A percentile compares a stretch with the other conserved stretches of the same genome.
Conservation (phyloP, 2,888 invertebrate genomes). For the Sminthurinus aureus region DNA sequence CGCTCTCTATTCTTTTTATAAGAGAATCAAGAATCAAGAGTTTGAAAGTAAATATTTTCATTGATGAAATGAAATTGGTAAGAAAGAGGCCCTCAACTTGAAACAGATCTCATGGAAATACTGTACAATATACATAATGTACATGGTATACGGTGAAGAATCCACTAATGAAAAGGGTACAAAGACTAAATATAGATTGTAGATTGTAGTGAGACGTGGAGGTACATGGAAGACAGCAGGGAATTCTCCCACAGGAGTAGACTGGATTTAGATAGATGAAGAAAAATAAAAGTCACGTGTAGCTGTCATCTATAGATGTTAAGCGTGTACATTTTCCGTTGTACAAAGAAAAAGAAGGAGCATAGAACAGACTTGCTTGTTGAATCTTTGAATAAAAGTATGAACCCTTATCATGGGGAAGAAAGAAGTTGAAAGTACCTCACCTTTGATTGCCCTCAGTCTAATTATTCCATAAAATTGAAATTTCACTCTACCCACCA, state of each 20-base stretch:
- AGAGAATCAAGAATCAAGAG: too few relatives aligned
- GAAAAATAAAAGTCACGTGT: background rate
- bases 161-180: background rate
- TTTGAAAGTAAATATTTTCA: too few relatives aligned
- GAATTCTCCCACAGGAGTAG: background rate
- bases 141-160: background rate
- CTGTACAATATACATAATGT: background rate
- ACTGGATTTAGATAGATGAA: background rate
- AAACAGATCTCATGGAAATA: background rate
- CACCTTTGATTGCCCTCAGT: slow-evolving; percentile 33
- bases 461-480: slow-evolving; percentile 52
- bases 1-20: too few relatives aligned
- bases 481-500: slow-evolving; percentile 46
- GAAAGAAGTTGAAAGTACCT: background rate
- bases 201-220: too few relatives aligned
- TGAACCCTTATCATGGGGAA: background rate
- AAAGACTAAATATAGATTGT: too few relatives aligned
- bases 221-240: background rate
- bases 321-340: background rate
- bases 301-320: slow-evolving; percentile 5
- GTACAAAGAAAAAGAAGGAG: too few relatives aligned
- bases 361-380: background rate
- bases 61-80: too few relatives aligned
- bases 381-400: background rate
- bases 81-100: too few relatives aligned